These are phyloP conservation scores for Progne subis DNA, from an alignment of 2,113 vertebrate species.

Conservation along the genomic window DNA sequence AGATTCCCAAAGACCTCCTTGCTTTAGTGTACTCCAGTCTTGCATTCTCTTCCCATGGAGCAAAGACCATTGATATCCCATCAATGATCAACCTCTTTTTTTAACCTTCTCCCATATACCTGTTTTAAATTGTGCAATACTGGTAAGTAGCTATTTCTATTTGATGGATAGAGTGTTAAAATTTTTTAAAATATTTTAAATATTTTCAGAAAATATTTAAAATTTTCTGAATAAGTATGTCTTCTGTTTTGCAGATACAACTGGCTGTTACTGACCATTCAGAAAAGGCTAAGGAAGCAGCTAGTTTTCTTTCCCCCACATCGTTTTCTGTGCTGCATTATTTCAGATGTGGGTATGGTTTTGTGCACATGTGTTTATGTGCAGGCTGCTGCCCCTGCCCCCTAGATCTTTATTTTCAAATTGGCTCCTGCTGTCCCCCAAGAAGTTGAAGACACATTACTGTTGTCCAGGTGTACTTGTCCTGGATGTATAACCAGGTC, in stretches of 20 bases:
- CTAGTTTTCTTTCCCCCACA: background rate
- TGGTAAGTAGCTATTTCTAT: background rate
- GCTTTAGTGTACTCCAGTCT: background rate
- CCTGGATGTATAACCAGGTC: background rate
- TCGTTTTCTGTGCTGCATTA: background rate
- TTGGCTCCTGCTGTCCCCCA: background rate
- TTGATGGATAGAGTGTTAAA: no score
- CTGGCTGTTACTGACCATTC: background rate
- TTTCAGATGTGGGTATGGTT: background rate
- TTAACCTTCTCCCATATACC: background rate
- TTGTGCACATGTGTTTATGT: accelerated
- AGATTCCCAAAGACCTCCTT: background rate
- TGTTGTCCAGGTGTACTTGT: background rate
- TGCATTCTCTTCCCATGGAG: background rate
- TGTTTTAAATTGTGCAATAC: background rate
- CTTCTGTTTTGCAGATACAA: background rate
- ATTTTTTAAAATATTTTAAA: background rate
- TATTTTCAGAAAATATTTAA: no score
- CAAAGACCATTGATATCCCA: background rate
- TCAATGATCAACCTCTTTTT: background rate
- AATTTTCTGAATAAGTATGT: background rate
- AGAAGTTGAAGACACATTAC: background rate
- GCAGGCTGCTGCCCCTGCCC: background rate
- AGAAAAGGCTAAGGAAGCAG: background rate
- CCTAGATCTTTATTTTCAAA: background rate